These are phyloP conservation scores for Ptilorrhoa leucosticta DNA, from an alignment of 2,113 vertebrate genomes.

Conservation along the genomic window DNA sequence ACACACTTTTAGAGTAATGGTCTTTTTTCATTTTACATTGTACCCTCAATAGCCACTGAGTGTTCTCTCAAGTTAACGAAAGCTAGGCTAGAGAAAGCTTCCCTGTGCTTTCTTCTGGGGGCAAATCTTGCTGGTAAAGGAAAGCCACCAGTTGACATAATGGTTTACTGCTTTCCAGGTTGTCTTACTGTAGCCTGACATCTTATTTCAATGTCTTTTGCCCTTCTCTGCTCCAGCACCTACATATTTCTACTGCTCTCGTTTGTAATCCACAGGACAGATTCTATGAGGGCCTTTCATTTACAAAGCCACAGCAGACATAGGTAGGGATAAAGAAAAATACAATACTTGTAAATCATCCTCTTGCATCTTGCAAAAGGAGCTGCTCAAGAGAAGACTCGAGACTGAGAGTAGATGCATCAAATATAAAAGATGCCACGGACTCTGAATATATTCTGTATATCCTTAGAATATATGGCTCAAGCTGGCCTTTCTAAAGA, in stretches of 20 bases:
- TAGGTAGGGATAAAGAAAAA: neutral
- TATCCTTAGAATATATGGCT: neutral
- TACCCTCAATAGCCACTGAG: neutral
- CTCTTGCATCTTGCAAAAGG: neutral
- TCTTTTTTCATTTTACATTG: neutral
- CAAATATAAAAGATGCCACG: neutral
- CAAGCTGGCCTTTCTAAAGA: neutral
- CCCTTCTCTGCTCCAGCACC: neutral
- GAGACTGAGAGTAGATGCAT: neutral
- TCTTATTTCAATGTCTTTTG: neutral
- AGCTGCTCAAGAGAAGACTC: neutral
- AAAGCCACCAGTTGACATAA: neutral
- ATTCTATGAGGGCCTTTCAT: neutral
- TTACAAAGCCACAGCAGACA: neutral
- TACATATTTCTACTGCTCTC: neutral
- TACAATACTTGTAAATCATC: neutral
- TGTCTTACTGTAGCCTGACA: neutral
- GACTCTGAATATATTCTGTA: neutral
- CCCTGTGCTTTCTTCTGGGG: neutral
- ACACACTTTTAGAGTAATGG: neutral
- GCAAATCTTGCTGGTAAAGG: neutral
- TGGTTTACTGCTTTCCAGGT: neutral
- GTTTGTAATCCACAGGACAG: neutral
- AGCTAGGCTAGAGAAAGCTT: neutral
- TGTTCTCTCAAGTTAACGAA: neutral